phyloP scores from a whole-genome alignment of 2,888 invertebrate species.

The Nemotelus nigrinus region DNA sequence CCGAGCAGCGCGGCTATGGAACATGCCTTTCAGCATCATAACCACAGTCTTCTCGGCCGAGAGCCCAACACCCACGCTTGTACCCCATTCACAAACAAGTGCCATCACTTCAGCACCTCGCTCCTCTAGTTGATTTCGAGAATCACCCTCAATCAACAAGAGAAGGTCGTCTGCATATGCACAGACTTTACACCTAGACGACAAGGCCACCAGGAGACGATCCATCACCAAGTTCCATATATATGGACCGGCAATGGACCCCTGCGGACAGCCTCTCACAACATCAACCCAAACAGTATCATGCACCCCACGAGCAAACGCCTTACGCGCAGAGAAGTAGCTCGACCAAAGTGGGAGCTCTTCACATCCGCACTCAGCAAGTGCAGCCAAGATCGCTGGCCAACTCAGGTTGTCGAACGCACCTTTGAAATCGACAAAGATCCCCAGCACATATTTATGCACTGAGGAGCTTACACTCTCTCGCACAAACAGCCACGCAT shows the following conservation, averaged over 20 bases:
- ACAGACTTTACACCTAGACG: neutral
- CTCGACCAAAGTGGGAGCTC: neutral
- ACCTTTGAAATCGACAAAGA: neutral
- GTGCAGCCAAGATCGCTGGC: neutral
- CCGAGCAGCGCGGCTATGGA: neutral
- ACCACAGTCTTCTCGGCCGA: neutral
- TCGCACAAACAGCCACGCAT: neutral
- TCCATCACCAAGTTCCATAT: slow-evolving; percentile 18
- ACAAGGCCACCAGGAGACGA: neutral
- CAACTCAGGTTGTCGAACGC: neutral
- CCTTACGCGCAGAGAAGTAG: neutral
- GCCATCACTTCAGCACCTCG: neutral
- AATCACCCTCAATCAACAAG: neutral
- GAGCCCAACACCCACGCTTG: neutral
- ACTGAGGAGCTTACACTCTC: neutral
- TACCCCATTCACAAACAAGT: neutral
- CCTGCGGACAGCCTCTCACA: slow-evolving; percentile 3
- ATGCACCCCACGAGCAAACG: neutral
- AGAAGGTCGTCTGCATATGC: neutral
- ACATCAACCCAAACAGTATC: neutral
- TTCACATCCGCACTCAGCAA: neutral
- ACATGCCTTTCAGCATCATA: neutral
- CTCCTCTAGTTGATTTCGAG: neutral
- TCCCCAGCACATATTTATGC: neutral
- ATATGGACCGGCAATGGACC: slow-evolving; percentile 2